Conservation (phyloP, 2,113 vertebrate species). For the Hippocampus guttulatus region DNA sequence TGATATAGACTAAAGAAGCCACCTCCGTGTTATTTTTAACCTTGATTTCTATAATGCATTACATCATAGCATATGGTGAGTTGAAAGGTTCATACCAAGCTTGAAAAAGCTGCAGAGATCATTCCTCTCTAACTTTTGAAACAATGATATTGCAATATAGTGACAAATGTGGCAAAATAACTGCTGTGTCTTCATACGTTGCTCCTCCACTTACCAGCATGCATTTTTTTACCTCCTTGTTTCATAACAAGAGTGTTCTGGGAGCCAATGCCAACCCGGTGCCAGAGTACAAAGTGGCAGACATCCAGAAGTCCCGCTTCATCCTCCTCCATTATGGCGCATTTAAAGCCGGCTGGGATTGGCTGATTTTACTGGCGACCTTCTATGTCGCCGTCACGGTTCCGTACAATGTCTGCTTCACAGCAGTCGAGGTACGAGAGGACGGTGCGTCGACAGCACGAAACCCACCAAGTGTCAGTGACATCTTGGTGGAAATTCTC, state of each 20-base stretch:
- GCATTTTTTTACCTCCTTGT: slow-evolving; percentile 1
- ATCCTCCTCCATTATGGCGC: slow-evolving; percentile 81
- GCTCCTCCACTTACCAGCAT: neutral
- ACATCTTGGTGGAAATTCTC: slow-evolving; percentile 81
- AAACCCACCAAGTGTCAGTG: slow-evolving; percentile 75
- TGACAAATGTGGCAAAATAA: too few relatives aligned
- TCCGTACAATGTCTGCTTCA: slow-evolving; percentile 80
- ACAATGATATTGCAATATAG: too few relatives aligned
- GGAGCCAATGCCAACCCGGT: slow-evolving; percentile 76
- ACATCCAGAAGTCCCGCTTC: slow-evolving; percentile 77
- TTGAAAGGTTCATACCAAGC: too few relatives aligned
- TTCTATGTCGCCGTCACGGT: slow-evolving; percentile 81
- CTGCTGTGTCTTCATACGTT: neutral
- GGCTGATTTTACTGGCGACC: slow-evolving; percentile 78
- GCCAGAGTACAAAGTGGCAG: slow-evolving; percentile 80
- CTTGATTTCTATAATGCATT: too few relatives aligned
- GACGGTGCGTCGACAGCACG: slow-evolving; percentile 63
- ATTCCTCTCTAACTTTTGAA: too few relatives aligned
- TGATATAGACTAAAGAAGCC: too few relatives aligned
- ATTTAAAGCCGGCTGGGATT: slow-evolving; percentile 83
- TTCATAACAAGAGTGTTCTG: slow-evolving; percentile 59
- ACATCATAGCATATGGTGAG: too few relatives aligned
- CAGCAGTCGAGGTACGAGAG: slow-evolving; percentile 64
- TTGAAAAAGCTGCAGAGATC: too few relatives aligned
- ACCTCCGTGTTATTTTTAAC: neutral